Conservation (phyloP, 2,888 invertebrate species). For the Caenorhabditis sinica region DNA sequence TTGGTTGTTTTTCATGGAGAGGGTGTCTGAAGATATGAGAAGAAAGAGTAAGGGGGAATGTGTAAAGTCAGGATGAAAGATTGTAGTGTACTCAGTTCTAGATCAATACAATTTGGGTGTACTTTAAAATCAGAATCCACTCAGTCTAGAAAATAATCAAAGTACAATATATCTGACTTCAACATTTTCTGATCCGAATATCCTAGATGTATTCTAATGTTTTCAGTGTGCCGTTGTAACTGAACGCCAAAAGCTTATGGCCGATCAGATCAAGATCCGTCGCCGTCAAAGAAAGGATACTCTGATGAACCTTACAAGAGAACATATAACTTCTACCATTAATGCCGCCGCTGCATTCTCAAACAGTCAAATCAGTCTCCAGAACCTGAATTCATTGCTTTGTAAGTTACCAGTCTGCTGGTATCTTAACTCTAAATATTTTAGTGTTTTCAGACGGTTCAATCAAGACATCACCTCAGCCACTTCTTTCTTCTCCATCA, state of each 20-base stretch:
- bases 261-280: conserved; percentile 82
- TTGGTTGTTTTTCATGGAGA: conserved; percentile 49
- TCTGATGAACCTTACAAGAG: conserved; percentile 78
- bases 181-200: neutral
- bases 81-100: conserved; percentile 39
- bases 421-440: neutral
- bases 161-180: neutral
- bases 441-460: conserved; percentile 56
- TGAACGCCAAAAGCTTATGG: conserved; percentile 82
- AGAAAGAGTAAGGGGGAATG: conserved; percentile 14
- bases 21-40: conserved; percentile 15
- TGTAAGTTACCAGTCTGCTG: conserved; percentile 56
- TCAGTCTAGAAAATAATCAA: neutral
- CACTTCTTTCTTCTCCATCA: conserved; percentile 69
- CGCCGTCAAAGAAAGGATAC: conserved; percentile 81
- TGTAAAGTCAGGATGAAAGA: conserved; percentile 46
- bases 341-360: conserved; percentile 74
- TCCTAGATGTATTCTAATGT: neutral
- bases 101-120: conserved; percentile 7
- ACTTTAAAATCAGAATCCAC: conserved; percentile 12
- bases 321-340: conserved; percentile 74
- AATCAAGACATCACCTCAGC: conserved; percentile 65
- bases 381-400: conserved; percentile 66
- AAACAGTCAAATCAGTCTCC: conserved; percentile 62
- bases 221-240: conserved; percentile 81